Conservation (phyloP, 2,113 vertebrate species). For the Ceyx margarethae region DNA sequence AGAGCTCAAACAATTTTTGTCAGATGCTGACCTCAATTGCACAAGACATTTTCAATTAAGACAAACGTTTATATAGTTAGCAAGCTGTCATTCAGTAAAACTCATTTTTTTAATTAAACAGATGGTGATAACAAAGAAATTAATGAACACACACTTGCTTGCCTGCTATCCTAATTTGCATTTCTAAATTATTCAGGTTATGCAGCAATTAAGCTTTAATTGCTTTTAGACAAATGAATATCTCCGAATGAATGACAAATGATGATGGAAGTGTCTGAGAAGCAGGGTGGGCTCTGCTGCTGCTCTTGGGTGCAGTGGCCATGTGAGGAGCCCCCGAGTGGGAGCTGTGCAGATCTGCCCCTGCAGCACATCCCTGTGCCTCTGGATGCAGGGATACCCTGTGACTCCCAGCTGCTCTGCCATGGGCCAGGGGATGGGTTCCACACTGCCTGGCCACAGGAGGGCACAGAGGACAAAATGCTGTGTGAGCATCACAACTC, state of each 20-base stretch:
- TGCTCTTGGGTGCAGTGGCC: background rate
- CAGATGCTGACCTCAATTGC: slow-evolving; percentile 68
- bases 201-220: slow-evolving; percentile 77
- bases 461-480: background rate
- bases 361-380: too few species aligned
- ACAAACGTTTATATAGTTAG: slow-evolving; percentile 69
- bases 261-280: slow-evolving; percentile 44
- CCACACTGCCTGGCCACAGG: background rate
- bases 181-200: slow-evolving; percentile 79
- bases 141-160: slow-evolving; percentile 76
- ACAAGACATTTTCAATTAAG: slow-evolving; percentile 74
- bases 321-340: background rate
- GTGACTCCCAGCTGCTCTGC: too few species aligned
- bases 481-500: background rate
- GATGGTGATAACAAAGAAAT: slow-evolving; percentile 79
- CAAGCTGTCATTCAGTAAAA: slow-evolving; percentile 76
- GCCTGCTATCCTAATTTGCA: slow-evolving; percentile 73
- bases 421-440: background rate
- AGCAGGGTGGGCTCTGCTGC: background rate
- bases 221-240: slow-evolving; percentile 78
- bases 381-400: too few species aligned
- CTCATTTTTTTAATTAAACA: slow-evolving; percentile 79
- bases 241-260: slow-evolving; percentile 75
- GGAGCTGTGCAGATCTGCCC: too few species aligned
- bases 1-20: slow-evolving; percentile 64